Evolutionary conservation across 1,140 invertebrate genomes (phyloP).

Genomic region (Bactericera cockerelli): DNA sequence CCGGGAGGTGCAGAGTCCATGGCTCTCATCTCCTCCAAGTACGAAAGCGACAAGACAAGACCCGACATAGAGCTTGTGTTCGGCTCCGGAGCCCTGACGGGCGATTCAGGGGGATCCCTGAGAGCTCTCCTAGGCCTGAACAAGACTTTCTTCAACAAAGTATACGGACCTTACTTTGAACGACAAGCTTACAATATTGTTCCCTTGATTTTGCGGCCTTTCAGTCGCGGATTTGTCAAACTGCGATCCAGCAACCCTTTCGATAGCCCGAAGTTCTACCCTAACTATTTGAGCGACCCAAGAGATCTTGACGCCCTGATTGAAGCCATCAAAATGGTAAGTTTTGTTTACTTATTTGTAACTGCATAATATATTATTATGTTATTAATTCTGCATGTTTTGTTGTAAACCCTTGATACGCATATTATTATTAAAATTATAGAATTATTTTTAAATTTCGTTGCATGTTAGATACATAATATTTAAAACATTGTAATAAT

Average conservation of each 20-base stretch:
- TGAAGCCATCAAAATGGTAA: constrained; percentile 40
- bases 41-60: constrained; percentile 25
- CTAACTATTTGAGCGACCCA: constrained; percentile 34
- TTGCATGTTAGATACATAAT: too few relatives aligned
- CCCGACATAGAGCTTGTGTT: constrained; percentile 69
- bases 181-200: constrained; percentile 31
- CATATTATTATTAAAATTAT: too few relatives aligned
- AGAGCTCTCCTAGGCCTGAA: constrained; percentile 30
- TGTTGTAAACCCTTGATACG: too few relatives aligned
- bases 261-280: constrained; percentile 42
- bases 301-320: constrained; percentile 21
- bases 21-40: constrained; percentile 32
- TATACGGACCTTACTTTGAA: constrained; percentile 19
- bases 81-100: constrained; percentile 52
- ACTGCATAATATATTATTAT: too few relatives aligned
- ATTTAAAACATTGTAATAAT: too few relatives aligned
- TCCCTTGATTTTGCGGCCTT: constrained; percentile 34
- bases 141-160: constrained; percentile 19
- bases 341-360: constrained; percentile 9
- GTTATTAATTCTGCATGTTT: too few relatives aligned
- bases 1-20: constrained; percentile 31
- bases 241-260: constrained; percentile 36
- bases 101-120: constrained; percentile 50
- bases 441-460: too few relatives aligned
- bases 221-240: constrained; percentile 33